Evolutionary conservation across 2,888 invertebrate species (phyloP), one percentile per base, ranked within the genome.

Genomic region (Microdon myrmicae): DNA sequence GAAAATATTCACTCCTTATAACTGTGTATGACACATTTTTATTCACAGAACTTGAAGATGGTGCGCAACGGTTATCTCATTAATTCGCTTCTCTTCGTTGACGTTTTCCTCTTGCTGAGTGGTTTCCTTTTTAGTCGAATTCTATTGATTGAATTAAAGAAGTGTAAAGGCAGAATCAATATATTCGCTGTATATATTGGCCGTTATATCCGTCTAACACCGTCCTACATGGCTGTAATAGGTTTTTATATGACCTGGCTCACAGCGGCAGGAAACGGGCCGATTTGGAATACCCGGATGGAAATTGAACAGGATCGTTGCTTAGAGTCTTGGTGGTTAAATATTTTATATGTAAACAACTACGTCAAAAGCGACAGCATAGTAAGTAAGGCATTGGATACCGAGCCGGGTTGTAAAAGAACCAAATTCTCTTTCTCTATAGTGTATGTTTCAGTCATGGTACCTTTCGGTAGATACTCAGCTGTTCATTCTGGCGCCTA

Each of bases 161-260:
- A 87, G 73, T 81, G 86, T 60, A 82, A 84, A 67, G 87, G 87
- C 17, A 82, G 75, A 31, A 71, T 89, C 3, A 89, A 89, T 75
- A 79, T 88, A 54, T 68, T 85, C 17, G 76, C 85, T 2, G 80
- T 89, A 14, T 83, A 88, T 70, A 72, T 87, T 39, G 86, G 85
- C 54, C 83, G 89, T 66, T 89, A 88, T 73, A 83, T 89, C 59
- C 86, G 90, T 70, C 82, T 90, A 61, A 90, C 90, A 7, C 90
- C 90, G 35, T 86, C 89, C 0, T 91, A 91, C 71, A 73, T 86
- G 49, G 83, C 89, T 1, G 83, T 91, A 9, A 83, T 92, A 72
- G 83, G 86, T 12, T 85, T 90, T 70, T 89, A 90, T 75, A 85
- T 87, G 75, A 89, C 90, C 0, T 86, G 89, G 83, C 80, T 90